These are phyloP conservation scores for Glossophaga mutica DNA, from an alignment of 2,797 vertebrate genomes.

Conservation along the genomic window DNA sequence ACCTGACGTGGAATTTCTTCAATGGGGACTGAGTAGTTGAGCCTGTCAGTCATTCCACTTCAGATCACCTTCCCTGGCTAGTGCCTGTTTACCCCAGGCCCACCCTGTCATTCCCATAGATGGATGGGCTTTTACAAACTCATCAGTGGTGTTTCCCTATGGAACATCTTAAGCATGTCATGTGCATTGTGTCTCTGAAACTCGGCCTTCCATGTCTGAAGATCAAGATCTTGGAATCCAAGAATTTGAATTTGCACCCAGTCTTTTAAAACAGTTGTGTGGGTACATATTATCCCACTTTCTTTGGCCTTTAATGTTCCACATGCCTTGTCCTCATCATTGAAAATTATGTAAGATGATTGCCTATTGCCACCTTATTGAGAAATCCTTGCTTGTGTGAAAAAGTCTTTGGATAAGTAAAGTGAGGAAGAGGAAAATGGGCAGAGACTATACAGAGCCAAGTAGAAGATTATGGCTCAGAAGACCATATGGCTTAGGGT, in stretches of 20 bases:
- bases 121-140: not conserved
- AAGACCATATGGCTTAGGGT: not conserved
- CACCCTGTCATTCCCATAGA: not conserved
- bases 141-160: accelerated
- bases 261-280: not conserved
- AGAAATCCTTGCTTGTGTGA: not conserved
- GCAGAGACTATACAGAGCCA: not conserved
- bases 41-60: not conserved
- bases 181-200: not conserved
- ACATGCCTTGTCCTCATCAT: not conserved
- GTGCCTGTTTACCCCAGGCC: not conserved
- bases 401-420: not conserved
- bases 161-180: not conserved
- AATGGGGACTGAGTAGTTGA: not conserved
- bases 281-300: not conserved
- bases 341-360: not conserved
- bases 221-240: not conserved
- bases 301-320: not conserved
- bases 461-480: not conserved
- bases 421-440: not conserved
- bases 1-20: not conserved
- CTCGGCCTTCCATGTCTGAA: not conserved
- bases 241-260: not conserved
- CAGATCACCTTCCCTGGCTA: too few species aligned
- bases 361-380: not conserved